Evolutionary conservation across 2,797 vertebrate species (phyloP).

Genomic region (Melanotaenia boesemani): DNA sequence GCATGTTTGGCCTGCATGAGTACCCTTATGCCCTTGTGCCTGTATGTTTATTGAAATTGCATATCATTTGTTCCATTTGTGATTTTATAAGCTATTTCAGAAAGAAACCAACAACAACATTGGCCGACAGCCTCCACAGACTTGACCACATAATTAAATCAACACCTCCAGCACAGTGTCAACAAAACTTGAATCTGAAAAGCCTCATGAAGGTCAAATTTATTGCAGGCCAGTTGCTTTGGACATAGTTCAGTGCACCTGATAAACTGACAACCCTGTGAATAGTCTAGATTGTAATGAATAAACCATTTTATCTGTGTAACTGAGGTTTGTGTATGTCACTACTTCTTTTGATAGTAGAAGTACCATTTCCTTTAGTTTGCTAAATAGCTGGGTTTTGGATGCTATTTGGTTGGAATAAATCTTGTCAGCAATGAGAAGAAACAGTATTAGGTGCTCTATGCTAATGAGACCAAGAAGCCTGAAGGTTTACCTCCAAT

Average conservation of each 20-base stretch:
- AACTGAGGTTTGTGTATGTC: too few species aligned
- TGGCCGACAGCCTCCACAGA: background rate
- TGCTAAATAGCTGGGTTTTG: too few species aligned
- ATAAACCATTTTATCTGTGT: too few species aligned
- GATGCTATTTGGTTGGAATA: background rate
- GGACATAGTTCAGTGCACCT: background rate
- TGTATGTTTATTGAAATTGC: background rate
- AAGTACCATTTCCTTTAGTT: too few species aligned
- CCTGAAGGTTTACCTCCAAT: slow-evolving; percentile 51
- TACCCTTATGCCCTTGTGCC: background rate
- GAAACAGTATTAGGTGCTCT: slow-evolving; percentile 44
- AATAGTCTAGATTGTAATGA: background rate
- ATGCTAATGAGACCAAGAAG: slow-evolving; percentile 52
- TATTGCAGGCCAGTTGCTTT: background rate
- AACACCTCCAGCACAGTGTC: background rate
- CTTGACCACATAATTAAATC: background rate
- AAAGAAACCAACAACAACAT: background rate
- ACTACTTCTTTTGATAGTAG: too few species aligned
- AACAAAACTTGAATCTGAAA: background rate
- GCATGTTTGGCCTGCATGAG: background rate
- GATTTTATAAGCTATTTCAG: background rate
- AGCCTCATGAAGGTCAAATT: background rate
- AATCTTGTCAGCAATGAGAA: slow-evolving; percentile 15
- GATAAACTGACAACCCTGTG: background rate
- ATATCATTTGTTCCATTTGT: background rate